These are phyloP conservation scores for Danio albolineatus DNA, from an alignment of 2,797 vertebrate genomes.

Conservation along the genomic window DNA sequence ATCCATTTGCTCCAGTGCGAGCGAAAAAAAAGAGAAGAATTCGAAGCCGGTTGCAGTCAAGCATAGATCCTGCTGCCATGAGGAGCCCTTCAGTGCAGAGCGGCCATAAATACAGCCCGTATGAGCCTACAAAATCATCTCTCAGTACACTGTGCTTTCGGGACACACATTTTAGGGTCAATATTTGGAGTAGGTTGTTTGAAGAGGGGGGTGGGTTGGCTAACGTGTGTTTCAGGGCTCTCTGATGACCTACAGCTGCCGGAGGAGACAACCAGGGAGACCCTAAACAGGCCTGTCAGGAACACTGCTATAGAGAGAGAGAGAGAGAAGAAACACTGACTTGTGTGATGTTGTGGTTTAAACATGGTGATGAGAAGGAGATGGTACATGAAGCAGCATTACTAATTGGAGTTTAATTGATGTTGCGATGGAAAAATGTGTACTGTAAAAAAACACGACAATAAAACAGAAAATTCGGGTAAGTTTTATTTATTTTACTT, in stretches of 20 bases:
- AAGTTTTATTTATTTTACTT: not conserved
- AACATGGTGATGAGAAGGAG: conserved; percentile 47
- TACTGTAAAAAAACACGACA: not conserved
- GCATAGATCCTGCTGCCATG: conserved; percentile 70
- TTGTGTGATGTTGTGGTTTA: conserved; percentile 67
- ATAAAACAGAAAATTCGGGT: not conserved
- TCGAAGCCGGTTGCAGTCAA: conserved; percentile 55
- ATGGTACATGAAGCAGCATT: conserved; percentile 69
- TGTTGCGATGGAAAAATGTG: conserved; percentile 44
- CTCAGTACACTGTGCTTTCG: conserved; percentile 1
- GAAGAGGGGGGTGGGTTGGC: conserved; percentile 4
- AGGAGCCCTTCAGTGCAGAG: conserved; percentile 59
- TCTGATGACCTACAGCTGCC: conserved; percentile 34
- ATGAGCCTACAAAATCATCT: conserved; percentile 47
- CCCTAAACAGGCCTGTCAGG: conserved; percentile 30
- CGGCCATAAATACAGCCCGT: conserved; percentile 46
- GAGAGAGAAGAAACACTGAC: conserved; percentile 58
- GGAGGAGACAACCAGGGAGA: conserved; percentile 2
- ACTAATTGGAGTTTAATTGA: conserved; percentile 81
- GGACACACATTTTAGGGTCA: conserved; percentile 20
- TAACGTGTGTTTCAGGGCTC: conserved; percentile 14
- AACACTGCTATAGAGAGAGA: conserved; percentile 73
- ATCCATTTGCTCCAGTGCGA: conserved; percentile 69
- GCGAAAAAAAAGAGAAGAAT: conserved; percentile 58
- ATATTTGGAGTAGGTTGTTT: conserved; percentile 40